These are phyloP conservation scores for Bombus huntii DNA, from an alignment of 1,140 invertebrate species.

Conservation along the genomic window DNA sequence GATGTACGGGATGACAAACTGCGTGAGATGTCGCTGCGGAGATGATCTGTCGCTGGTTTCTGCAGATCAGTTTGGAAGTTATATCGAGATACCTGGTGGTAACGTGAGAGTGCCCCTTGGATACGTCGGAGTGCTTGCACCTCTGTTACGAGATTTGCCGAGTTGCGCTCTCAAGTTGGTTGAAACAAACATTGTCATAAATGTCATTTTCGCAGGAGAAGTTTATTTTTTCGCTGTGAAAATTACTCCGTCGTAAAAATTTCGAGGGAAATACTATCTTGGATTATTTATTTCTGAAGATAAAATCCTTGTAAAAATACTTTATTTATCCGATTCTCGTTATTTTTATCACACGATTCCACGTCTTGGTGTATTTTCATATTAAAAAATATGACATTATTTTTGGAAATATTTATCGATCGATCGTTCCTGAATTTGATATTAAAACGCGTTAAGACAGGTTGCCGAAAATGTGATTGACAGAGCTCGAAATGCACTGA, in stretches of 20 bases:
- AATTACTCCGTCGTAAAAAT: too few relatives aligned
- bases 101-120: constrained; percentile 85
- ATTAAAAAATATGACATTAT: not conserved
- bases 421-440: not conserved
- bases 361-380: too few relatives aligned
- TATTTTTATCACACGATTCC: not conserved
- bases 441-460: not conserved
- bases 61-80: constrained; percentile 86
- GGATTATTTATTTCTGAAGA: too few relatives aligned
- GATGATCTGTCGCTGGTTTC: constrained; percentile 86
- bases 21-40: constrained; percentile 84
- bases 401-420: not conserved
- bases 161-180: constrained; percentile 69
- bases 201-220: not conserved
- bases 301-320: too few relatives aligned
- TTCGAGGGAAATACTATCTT: too few relatives aligned
- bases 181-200: not conserved
- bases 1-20: constrained; percentile 86
- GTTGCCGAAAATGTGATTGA: not conserved
- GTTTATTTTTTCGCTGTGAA: too few relatives aligned
- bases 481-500: not conserved
- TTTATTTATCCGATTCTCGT: too few relatives aligned
- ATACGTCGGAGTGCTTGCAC: constrained; percentile 86
- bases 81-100: constrained; percentile 87
- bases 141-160: constrained; percentile 84